Evolutionary conservation across 1,140 invertebrate species (phyloP).

Genomic region (Hylyphantes graminicola): DNA sequence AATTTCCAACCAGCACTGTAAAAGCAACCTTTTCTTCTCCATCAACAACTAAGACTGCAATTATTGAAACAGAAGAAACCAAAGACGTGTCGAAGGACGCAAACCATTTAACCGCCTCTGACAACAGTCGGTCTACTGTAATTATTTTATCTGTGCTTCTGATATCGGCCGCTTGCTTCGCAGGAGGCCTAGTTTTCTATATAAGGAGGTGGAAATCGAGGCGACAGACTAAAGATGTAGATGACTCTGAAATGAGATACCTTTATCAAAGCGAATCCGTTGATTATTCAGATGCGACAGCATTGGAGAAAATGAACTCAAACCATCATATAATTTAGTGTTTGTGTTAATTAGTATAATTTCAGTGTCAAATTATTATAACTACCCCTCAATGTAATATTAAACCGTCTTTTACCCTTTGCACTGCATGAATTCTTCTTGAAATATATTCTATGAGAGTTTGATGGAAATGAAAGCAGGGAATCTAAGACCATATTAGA

Average conservation of each 20-base stretch:
- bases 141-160: conserved; percentile 20
- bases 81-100: neutral
- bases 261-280: conserved; percentile 58
- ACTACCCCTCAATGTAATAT: neutral
- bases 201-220: neutral
- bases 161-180: neutral
- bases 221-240: conserved; percentile 52
- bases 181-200: conserved; percentile 3
- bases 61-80: neutral
- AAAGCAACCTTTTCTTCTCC: neutral
- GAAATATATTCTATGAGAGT: no score
- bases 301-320: conserved; percentile 10
- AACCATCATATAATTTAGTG: neutral
- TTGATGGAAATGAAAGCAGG: no score
- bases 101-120: neutral
- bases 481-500: no score
- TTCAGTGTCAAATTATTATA: neutral
- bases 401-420: no score
- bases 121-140: neutral
- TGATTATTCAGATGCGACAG: conserved; percentile 34
- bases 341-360: neutral
- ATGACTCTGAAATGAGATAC: conserved; percentile 62
- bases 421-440: no score
- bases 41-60: neutral
- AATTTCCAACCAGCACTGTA: neutral